A percentile compares a stretch with the other conserved stretches of the same genome.
phyloP scores from a whole-genome alignment of 1,140 invertebrate species.

The Drosophila persimilis region DNA sequence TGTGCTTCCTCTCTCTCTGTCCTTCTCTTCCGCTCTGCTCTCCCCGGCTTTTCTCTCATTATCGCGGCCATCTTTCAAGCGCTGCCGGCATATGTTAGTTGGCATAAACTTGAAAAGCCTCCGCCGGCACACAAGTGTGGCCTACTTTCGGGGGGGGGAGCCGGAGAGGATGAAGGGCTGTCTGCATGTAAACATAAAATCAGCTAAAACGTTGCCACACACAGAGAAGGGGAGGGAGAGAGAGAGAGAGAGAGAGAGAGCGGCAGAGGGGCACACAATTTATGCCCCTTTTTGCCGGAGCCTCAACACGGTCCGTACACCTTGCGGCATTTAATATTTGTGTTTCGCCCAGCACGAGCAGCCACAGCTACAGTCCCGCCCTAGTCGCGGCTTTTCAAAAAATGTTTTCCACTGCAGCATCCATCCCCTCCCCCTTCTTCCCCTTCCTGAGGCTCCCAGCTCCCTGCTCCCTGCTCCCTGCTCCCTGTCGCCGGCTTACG shows the following conservation, averaged over 20 bases:
- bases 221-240: conserved; percentile 13
- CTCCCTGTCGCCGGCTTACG: too few relatives aligned
- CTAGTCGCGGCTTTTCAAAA: conserved; percentile 48
- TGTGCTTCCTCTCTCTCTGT: background rate
- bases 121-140: conserved; percentile 57
- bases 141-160: conserved; percentile 55
- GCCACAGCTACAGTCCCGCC: conserved; percentile 6
- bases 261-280: conserved; percentile 34
- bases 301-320: conserved; percentile 66
- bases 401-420: conserved; percentile 49
- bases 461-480: too few relatives aligned
- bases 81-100: conserved; percentile 76
- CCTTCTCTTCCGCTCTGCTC: too few relatives aligned
- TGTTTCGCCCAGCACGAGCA: conserved; percentile 53
- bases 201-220: conserved; percentile 72
- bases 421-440: too few relatives aligned
- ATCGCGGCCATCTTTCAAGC: conserved; percentile 73
- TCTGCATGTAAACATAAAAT: conserved; percentile 69
- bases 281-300: conserved; percentile 67
- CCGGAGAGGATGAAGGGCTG: background rate
- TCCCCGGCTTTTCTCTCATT: conserved; percentile 53
- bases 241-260: conserved; percentile 8
- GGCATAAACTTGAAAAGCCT: conserved; percentile 75
- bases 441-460: too few relatives aligned
- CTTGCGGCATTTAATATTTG: conserved; percentile 80